Base-by-base conservation (phyloP, 2,888 invertebrate genomes). In the Hemistola chrysoprasaria region DNA sequence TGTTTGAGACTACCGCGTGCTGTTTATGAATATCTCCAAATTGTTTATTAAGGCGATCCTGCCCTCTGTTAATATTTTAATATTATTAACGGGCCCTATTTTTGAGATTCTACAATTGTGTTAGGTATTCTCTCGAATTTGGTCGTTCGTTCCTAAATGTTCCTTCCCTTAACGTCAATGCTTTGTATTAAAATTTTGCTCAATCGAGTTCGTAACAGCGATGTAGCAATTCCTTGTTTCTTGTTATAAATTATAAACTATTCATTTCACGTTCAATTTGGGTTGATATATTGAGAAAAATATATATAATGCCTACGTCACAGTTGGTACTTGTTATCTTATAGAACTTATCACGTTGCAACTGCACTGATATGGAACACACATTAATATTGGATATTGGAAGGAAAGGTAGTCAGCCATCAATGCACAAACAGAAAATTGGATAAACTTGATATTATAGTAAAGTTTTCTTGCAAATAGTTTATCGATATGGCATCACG, bases 101-200 rank as follows among this genome's bases (percentile, higher is more conserved):
- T 62, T 67, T 59, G 65, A 78, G 62, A 80, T 77, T 83, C 71
- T 82, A 81, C 68, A 68, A 47, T 69, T 75, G 47, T 62, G 79
- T 84, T 82, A n/a, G n/a, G n/a, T n/a, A 67, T 63, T 60, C 59
- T 61, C 65, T 33, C 37, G 58, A 66, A 72, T 73, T 78, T 67
- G 74, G 72, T 78, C 77, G 67, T 79, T 78, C 71, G 83, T 86
- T 86, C 84, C 84, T 86, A 84, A 71, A 68, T 66, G 71, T 78
- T 83, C 74, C 72, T 82, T 78, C 75, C 52, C 63, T 59, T 62
- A 61, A 59, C 58, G 65, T 71, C 60, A 63, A 68, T 76, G 77
- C 77, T 78, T 71, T 75, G 74, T 69, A 72, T 77, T 76, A 68
- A 78, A n/a, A 76, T 76, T 67, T 85, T 87, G 87, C 86, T 87